A percentile compares a stretch with the other conserved stretches of the same genome.
Evolutionary conservation across 2,113 vertebrate genomes (phyloP).

Genomic region (Paradoxurus hermaphroditus): DNA sequence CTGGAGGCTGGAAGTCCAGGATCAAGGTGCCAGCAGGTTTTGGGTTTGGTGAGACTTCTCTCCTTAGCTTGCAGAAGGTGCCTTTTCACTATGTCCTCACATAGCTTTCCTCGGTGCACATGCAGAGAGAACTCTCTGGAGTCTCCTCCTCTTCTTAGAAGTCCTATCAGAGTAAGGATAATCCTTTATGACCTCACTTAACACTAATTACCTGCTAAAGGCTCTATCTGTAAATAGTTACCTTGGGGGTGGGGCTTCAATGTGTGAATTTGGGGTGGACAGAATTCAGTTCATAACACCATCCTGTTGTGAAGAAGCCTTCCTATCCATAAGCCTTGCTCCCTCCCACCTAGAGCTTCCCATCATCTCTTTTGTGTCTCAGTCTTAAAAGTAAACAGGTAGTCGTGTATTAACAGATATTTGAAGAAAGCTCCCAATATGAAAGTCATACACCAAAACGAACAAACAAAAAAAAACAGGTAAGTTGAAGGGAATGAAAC

Average conservation of each 20-base stretch:
- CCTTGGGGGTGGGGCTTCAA: neutral
- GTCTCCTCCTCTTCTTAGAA: neutral
- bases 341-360: neutral
- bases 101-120: neutral
- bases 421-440: neutral
- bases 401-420: neutral
- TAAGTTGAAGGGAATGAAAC: neutral
- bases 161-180: neutral
- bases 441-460: neutral
- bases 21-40: neutral
- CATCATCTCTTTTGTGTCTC: neutral
- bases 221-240: neutral
- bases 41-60: neutral
- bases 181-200: neutral
- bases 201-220: neutral
- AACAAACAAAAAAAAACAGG: neutral
- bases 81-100: neutral
- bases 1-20: neutral
- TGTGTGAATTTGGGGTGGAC: neutral
- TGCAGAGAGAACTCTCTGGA: neutral
- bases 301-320: neutral
- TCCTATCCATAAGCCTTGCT: neutral
- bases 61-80: neutral
- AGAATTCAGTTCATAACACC: neutral
- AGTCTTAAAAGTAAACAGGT: neutral